Base-by-base conservation (phyloP, 2,797 vertebrate genomes). In the Lithobates pipiens region DNA sequence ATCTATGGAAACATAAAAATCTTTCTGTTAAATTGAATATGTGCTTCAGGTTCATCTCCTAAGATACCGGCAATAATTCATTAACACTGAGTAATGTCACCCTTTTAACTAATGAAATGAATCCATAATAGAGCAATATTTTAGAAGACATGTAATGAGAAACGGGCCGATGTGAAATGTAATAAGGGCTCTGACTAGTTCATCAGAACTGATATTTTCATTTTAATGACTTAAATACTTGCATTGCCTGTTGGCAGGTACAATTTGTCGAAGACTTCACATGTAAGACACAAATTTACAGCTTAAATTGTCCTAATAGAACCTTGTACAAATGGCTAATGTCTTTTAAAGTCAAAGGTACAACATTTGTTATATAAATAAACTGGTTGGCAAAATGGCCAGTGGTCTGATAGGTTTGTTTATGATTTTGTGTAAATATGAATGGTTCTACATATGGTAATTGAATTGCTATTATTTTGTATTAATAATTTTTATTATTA, bases 21-120 rank as follows among this genome's bases (percentile, higher is more conserved):
- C 92, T 90, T 86, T 91, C 86, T 89, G 89, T 89, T 91, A 90
- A 92, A 89, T 88, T 92, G 88, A 88, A 44, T 90, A 88, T 89
- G 85, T 91, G 90, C 84, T 86, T 88, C 80, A 84, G 82, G 72
- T 89, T 90, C 86, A 90, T 89, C 86, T 90, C 82, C 84, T 88
- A 89, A 80, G 88, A 86, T 91, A 88, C 86, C 89, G 80, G 76
- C 83, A 90, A 39, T 91, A 90, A 91, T 92, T 94, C 89, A 89
- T 91, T 91, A 91, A 90, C 90, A 92, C 9, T 57, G 86, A 91
- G 84, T 90, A 90, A 90, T 91, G 84, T 89, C 90, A 91, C 54
- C 86, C 77, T 91, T 92, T 89, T 90, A 90, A 89, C 80, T 91
- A 90, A 90, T 90, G 75, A 92, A 91, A 90, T 88, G 70, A 74